Base-by-base conservation (phyloP, 2,113 vertebrate genomes). In the Ophiodon elongatus region DNA sequence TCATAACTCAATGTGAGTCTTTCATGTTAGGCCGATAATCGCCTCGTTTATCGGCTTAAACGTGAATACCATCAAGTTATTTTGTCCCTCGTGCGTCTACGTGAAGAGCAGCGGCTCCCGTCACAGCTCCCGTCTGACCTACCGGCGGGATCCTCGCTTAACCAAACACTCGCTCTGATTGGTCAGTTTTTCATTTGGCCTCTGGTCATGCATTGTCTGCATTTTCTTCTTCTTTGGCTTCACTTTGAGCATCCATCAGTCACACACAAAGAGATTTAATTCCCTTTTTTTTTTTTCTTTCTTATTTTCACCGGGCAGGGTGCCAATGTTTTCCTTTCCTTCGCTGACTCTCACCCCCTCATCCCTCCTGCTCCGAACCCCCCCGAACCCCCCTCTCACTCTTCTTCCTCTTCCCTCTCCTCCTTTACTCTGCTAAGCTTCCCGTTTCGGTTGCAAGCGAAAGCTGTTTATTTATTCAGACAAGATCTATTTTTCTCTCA, bases 301-400 rank as follows among this genome's bases (percentile, higher is more conserved):
- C 5, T 77, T 50, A 59, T 85, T 86, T 87, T 41, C 78, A 85
- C 85, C 14, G 35, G 93, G 90, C 81, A 80, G 39, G 54, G 68
- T 33, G 90, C 87, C 93, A 93, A 78, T 88, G 85, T 87, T 90
- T 83, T 78, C 73, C 83, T 92, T 89, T 87, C 73, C 84, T 86
- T 76, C 59, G 19, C 82, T 87, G 85, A 87, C 83, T 88, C 76
- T 86, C 76, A 68, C 74, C 56, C 68, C 56, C 57, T 33, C 54
- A 4, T 39, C 73, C 67, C 60, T 27, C 29, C 45, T 41, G 19
- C 41, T 21, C 80, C 39, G 19, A 39, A 10, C 8, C 59, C 31
- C 43, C 45, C 14, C 31, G n/a, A n/a, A n/a, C 63, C 21, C 19
- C 25, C 50, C 64, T 39, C 47, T 23, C 52, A 1, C 29, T 8